phyloP scores from a whole-genome alignment of 2,888 invertebrate genomes.

The Syrista parreyssii region DNA sequence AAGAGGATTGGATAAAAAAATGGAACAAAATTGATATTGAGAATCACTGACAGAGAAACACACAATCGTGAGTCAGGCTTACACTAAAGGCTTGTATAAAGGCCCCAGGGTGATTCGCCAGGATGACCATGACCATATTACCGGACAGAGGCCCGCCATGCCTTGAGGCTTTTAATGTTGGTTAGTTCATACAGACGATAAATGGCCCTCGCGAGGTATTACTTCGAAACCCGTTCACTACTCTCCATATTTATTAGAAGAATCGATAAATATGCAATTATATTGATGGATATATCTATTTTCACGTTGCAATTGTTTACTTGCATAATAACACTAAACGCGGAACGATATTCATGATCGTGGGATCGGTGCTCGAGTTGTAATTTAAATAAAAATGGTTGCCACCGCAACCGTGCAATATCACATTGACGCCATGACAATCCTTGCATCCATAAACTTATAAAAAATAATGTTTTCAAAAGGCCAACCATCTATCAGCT shows the following conservation, averaged over 20 bases:
- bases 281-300: background rate
- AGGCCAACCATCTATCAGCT: background rate
- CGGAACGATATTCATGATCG: background rate
- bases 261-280: background rate
- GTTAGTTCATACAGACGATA: background rate
- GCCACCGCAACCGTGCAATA: background rate
- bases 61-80: constrained; percentile 46
- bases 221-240: background rate
- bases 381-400: background rate
- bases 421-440: background rate
- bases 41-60: constrained; percentile 46
- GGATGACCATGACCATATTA: constrained; percentile 63
- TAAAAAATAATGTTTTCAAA: background rate
- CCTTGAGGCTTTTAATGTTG: constrained; percentile 9
- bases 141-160: constrained; percentile 56
- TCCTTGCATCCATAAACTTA: background rate
- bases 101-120: constrained; percentile 62
- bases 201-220: background rate
- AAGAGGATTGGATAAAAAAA: background rate
- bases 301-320: background rate
- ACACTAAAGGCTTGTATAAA: constrained; percentile 42
- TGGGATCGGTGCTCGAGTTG: background rate
- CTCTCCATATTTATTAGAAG: background rate
- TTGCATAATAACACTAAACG: background rate
- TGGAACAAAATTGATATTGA: constrained; percentile 25